Conservation (phyloP, 2,113 vertebrate genomes). For the Psettodes erumei region DNA sequence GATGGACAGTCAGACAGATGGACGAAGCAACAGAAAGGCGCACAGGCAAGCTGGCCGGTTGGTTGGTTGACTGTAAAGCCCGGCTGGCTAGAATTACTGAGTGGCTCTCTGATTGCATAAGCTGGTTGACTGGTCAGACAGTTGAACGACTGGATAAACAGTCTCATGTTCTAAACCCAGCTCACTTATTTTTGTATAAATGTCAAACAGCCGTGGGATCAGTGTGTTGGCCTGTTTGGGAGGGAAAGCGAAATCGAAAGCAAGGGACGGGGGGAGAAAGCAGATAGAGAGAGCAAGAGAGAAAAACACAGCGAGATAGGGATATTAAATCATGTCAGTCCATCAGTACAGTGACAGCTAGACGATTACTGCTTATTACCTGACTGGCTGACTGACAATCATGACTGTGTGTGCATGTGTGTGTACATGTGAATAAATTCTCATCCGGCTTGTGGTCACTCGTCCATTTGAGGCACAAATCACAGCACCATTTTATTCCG, state of each 20-base stretch:
- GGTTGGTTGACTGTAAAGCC: conserved; percentile 53
- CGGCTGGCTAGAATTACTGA: conserved; percentile 46
- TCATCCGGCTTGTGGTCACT: conserved; percentile 24
- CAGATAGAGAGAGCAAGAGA: not conserved
- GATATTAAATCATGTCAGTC: conserved; percentile 37
- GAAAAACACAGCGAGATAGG: conserved; percentile 10
- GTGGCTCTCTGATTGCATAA: conserved; percentile 62
- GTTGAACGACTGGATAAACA: conserved; percentile 53
- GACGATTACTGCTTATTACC: conserved; percentile 57
- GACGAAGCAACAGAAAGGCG: conserved; percentile 47
- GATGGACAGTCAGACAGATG: conserved; percentile 66
- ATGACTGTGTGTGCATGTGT: not conserved
- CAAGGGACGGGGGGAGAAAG: not conserved
- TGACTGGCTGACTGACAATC: conserved; percentile 36
- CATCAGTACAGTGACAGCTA: conserved; percentile 53
- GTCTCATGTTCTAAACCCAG: conserved; percentile 46
- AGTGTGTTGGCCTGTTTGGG: conserved; percentile 23
- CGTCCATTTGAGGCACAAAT: conserved; percentile 28
- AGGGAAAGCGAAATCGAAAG: conserved; percentile 6
- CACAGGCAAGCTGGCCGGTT: conserved; percentile 43
- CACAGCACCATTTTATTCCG: conserved; percentile 31
- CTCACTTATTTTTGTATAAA: conserved; percentile 60
- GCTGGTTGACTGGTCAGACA: conserved; percentile 59
- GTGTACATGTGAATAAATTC: not conserved
- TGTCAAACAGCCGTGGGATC: conserved; percentile 61